phyloP scores from a whole-genome alignment of 2,888 invertebrate species.

The Exephanes ischioxanthus region DNA sequence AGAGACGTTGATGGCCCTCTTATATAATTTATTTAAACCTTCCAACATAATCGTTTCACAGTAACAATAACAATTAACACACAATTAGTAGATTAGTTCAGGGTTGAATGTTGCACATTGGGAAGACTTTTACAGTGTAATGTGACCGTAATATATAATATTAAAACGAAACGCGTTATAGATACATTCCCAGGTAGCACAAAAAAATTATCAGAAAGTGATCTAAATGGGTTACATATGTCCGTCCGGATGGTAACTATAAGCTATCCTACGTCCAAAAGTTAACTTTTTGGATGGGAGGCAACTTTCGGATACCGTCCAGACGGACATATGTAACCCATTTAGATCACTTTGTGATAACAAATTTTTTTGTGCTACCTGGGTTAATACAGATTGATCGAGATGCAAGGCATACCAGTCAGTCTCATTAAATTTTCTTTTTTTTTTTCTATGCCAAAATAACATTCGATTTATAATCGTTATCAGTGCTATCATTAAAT shows the following conservation, averaged over 20 bases:
- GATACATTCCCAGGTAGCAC: too few species aligned
- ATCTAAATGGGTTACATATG: too few species aligned
- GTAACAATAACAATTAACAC: slow-evolving; percentile 67
- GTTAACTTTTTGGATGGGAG: too few species aligned
- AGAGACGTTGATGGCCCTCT: slow-evolving; percentile 33
- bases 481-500: slow-evolving; percentile 17
- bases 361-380: too few species aligned
- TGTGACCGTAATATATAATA: slow-evolving; percentile 30
- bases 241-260: too few species aligned
- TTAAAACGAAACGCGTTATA: slow-evolving; percentile 29
- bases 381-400: slow-evolving; percentile 54
- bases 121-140: slow-evolving; percentile 63
- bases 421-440: slow-evolving; percentile 77
- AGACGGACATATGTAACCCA: too few species aligned
- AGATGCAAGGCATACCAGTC: slow-evolving; percentile 79
- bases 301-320: too few species aligned
- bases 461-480: slow-evolving; percentile 33
- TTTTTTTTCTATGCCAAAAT: slow-evolving; percentile 16
- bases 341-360: too few species aligned
- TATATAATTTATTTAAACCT: slow-evolving; percentile 66
- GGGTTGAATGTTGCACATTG: slow-evolving; percentile 58
- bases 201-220: too few species aligned
- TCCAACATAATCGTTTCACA: slow-evolving; percentile 59
- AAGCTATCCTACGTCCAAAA: too few species aligned
- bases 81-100: slow-evolving; percentile 54